phyloP scores from a whole-genome alignment of 2,113 vertebrate genomes.

The Pluvianellus socialis region DNA sequence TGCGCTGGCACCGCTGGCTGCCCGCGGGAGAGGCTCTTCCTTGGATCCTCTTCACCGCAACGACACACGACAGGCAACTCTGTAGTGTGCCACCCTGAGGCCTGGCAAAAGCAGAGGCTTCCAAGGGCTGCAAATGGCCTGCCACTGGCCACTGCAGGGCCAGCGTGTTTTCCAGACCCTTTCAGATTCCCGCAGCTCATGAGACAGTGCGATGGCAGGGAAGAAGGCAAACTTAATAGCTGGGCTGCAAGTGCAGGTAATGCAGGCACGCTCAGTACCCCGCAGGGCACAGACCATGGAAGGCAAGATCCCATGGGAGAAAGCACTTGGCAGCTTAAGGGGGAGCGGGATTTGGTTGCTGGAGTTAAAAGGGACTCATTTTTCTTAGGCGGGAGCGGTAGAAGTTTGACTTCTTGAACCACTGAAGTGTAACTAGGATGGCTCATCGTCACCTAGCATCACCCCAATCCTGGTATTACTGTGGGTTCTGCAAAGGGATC shows the following conservation, averaged over 20 bases:
- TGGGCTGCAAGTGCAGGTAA: background rate
- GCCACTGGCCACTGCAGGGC: background rate
- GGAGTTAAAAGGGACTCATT: background rate
- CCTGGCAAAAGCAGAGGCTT: background rate
- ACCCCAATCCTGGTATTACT: background rate
- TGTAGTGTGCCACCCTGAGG: background rate
- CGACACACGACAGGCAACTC: rapidly evolving
- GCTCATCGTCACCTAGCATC: background rate
- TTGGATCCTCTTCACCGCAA: background rate
- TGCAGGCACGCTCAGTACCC: background rate
- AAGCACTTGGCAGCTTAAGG: background rate
- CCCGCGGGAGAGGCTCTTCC: background rate
- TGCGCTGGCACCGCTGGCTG: background rate
- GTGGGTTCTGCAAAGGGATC: background rate
- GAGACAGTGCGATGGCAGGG: rapidly evolving
- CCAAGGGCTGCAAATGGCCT: background rate
- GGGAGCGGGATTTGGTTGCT: background rate
- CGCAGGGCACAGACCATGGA: background rate
- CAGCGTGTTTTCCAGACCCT: background rate
- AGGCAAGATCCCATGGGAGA: background rate
- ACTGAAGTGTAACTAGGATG: background rate
- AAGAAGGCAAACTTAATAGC: background rate
- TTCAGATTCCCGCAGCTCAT: background rate
- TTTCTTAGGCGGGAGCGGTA: background rate
- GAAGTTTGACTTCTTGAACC: background rate